These are phyloP conservation scores for Malthinus seriepunctatus DNA, from an alignment of 2,888 invertebrate species.

Conservation along the genomic window DNA sequence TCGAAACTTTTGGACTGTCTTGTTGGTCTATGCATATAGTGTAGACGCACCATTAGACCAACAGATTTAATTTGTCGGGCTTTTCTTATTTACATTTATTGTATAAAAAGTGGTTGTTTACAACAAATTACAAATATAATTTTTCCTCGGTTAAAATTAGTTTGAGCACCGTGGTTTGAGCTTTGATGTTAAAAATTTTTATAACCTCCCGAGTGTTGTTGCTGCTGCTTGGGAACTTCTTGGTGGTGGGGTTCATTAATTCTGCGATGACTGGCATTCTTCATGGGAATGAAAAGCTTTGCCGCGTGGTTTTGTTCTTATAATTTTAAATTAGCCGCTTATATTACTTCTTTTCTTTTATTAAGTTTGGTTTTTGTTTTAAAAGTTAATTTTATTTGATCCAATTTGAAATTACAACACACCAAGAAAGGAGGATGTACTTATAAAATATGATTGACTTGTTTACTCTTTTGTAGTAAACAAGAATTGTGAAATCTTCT, in stretches of 20 bases:
- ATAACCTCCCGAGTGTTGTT: not conserved
- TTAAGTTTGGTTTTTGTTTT: not conserved
- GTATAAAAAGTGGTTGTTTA: too few species aligned
- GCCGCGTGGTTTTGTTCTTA: constrained; percentile 5
- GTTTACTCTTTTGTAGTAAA: constrained; percentile 37
- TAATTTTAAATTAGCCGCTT: constrained; percentile 13
- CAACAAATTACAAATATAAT: not conserved
- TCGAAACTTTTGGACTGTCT: too few species aligned
- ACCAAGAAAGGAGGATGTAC: constrained; percentile 34
- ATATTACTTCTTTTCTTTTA: constrained; percentile 3
- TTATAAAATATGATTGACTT: constrained; percentile 39
- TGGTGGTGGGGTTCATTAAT: constrained; percentile 12
- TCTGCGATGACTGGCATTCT: constrained; percentile 9
- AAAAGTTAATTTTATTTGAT: not conserved
- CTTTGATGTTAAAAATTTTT: not conserved
- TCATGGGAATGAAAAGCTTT: not conserved
- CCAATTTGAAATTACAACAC: constrained; percentile 11
- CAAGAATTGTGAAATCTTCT: constrained; percentile 32
- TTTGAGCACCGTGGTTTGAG: too few species aligned
- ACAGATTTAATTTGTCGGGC: too few species aligned
- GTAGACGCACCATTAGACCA: too few species aligned
- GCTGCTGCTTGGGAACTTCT: not conserved
- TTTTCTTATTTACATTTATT: too few species aligned
- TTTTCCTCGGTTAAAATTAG: not conserved
- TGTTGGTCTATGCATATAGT: too few species aligned